Evolutionary conservation across 2,797 vertebrate species (phyloP).

Genomic region (Urophycis tenuis): DNA sequence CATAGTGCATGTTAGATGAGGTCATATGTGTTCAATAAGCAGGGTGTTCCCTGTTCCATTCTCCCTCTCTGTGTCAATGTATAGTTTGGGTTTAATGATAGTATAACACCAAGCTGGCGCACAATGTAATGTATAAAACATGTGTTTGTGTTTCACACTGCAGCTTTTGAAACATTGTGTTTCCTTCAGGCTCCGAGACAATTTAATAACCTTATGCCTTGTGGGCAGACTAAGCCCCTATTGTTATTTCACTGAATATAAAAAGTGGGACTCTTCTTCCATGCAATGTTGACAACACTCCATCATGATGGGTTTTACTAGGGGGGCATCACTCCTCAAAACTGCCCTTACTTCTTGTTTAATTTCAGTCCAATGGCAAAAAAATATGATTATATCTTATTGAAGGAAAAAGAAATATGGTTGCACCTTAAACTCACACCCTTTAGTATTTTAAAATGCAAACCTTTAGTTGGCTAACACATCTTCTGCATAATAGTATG

Average conservation of each 20-base stretch:
- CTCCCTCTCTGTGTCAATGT: background rate
- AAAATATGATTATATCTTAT: background rate
- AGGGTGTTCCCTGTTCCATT: background rate
- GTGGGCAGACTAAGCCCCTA: background rate
- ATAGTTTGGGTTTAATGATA: background rate
- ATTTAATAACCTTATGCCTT: background rate
- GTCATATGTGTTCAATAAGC: background rate
- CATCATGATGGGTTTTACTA: conserved; percentile 36
- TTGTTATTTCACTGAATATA: background rate
- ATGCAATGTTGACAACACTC: conserved; percentile 42
- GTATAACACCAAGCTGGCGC: background rate
- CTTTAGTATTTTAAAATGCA: background rate
- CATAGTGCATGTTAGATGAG: background rate
- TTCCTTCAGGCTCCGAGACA: background rate
- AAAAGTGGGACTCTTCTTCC: conserved; percentile 17
- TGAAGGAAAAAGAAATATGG: background rate
- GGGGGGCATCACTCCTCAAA: conserved; percentile 45
- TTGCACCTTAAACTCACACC: background rate
- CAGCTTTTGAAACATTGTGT: background rate
- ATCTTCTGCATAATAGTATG: background rate
- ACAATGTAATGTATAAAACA: background rate
- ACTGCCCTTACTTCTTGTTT: conserved; percentile 54
- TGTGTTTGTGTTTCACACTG: background rate
- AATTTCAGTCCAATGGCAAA: conserved; percentile 19
- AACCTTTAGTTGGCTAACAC: background rate